These are phyloP conservation scores for Anticlea derivata DNA, from an alignment of 2,888 invertebrate genomes.

Conservation along the genomic window DNA sequence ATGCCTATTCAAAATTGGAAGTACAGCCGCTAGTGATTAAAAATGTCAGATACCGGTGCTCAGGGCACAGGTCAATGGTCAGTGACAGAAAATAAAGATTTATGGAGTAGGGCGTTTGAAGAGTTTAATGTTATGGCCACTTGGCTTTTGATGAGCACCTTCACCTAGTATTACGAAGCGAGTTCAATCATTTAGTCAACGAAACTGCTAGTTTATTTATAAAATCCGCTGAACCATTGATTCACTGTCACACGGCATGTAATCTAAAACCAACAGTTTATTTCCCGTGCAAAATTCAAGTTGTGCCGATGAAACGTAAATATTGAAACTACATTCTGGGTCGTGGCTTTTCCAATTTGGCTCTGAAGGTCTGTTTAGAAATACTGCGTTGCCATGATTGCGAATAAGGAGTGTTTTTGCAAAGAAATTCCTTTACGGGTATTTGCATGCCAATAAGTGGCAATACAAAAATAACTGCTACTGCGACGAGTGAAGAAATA, in stretches of 20 bases:
- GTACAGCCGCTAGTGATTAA: no score
- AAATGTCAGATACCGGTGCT: no score
- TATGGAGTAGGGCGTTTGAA: no score
- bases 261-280: constrained; percentile 13
- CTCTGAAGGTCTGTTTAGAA: neutral
- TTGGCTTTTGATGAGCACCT: no score
- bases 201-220: neutral
- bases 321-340: constrained; percentile 5
- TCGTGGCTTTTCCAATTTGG: constrained; percentile 2
- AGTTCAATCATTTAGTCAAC: no score
- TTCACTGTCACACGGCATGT: constrained; percentile 3
- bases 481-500: no score
- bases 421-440: neutral
- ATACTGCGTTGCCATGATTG: constrained; percentile 8
- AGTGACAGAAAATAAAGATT: no score
- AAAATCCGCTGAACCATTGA: neutral
- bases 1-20: no score
- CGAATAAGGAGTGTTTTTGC: neutral
- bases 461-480: no score
- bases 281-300: constrained; percentile 11
- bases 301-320: constrained; percentile 8
- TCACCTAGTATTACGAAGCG: no score
- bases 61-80: no score
- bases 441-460: neutral
- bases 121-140: no score